A percentile compares a stretch with the other conserved stretches of the same genome.
phyloP scores from a whole-genome alignment of 2,888 invertebrate species.

The Hyalella azteca region DNA sequence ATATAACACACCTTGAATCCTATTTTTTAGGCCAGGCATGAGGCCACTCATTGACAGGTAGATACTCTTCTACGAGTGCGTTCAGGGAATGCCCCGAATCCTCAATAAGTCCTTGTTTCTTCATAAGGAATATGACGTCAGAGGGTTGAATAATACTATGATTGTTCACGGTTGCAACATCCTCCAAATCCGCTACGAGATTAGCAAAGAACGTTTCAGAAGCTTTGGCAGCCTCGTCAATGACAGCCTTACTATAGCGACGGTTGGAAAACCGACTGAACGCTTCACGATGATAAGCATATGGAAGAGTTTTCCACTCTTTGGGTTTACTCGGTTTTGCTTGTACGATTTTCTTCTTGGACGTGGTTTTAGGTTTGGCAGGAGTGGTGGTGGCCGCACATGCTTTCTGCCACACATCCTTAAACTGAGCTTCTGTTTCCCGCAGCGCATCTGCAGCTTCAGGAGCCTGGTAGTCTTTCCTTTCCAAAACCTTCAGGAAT shows the following conservation, averaged over 20 bases:
- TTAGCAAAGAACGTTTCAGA: constrained; percentile 14
- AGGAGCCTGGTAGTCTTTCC: background rate
- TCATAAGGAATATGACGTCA: constrained; percentile 3
- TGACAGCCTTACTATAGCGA: background rate
- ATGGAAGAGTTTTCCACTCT: constrained; percentile 16
- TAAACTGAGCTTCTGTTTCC: background rate
- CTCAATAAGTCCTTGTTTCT: constrained; percentile 21
- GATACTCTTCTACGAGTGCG: constrained; percentile 13
- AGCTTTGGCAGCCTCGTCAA: background rate
- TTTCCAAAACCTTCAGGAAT: constrained; percentile 1
- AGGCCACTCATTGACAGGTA: constrained; percentile 11
- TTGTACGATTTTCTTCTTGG: background rate
- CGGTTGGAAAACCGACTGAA: background rate
- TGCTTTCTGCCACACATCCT: background rate
- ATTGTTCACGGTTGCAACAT: background rate
- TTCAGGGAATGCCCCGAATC: background rate
- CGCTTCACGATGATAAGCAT: background rate
- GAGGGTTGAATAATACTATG: background rate
- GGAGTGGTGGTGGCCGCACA: background rate
- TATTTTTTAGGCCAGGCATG: no score
- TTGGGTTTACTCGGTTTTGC: background rate
- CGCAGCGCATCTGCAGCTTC: background rate
- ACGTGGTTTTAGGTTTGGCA: background rate
- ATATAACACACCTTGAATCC: no score
- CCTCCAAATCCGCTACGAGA: background rate